Percentiles rank a stretch among this genome's conserved stretches.
Evolutionary conservation across 1,140 invertebrate species (phyloP).

Genomic region (Macrocentrus cingulum): DNA sequence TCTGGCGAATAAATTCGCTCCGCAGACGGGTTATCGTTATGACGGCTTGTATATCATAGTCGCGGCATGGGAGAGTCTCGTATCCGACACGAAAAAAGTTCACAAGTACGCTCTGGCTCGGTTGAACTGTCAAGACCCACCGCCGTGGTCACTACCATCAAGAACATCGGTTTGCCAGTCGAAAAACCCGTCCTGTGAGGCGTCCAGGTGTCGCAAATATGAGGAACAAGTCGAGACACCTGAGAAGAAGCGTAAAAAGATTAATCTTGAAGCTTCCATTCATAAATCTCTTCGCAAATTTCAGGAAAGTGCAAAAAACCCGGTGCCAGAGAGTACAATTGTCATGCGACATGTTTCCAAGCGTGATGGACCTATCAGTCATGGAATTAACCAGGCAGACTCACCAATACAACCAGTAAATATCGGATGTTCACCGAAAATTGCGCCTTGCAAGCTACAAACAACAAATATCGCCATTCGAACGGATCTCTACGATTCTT

Average conservation of each 20-base stretch:
- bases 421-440: constrained; percentile 15
- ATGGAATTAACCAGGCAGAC: constrained; percentile 20
- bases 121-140: constrained; percentile 37
- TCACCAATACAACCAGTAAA: constrained; percentile 2
- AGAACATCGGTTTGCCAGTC: constrained; percentile 3
- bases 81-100: constrained; percentile 35
- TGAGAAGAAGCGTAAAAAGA: not conserved
- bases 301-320: not conserved
- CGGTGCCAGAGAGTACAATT: constrained; percentile 38
- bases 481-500: constrained; percentile 49
- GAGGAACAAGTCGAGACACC: not conserved
- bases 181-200: constrained; percentile 16
- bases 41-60: constrained; percentile 50
- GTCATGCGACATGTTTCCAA: constrained; percentile 45
- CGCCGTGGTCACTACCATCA: constrained; percentile 5
- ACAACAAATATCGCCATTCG: constrained; percentile 52
- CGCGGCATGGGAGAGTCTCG: constrained; percentile 44
- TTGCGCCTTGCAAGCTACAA: constrained; percentile 30
- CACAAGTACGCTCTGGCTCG: constrained; percentile 48
- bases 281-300: not conserved
- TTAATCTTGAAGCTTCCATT: not conserved
- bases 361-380: not conserved
- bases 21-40: constrained; percentile 52
- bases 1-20: constrained; percentile 46
- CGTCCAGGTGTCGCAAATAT: constrained; percentile 16